A percentile compares a stretch with the other conserved stretches of the same genome.
Conservation (phyloP, 2,113 vertebrate species). For the Ammodytes dubius region DNA sequence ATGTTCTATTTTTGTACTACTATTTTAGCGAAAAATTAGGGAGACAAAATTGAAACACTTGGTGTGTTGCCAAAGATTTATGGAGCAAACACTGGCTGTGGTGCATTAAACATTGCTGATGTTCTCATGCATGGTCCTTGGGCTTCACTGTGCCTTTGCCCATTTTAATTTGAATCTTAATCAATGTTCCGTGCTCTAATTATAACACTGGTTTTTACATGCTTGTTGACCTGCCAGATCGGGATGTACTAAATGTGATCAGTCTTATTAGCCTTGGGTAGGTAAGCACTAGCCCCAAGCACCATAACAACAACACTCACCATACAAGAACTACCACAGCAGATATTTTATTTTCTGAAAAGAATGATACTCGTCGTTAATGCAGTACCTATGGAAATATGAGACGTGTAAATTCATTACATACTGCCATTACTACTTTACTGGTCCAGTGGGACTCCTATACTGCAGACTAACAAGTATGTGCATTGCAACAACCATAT, state of each 20-base stretch:
- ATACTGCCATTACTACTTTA: conserved; percentile 78
- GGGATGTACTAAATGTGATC: conserved; percentile 74
- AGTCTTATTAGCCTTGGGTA: conserved; percentile 68
- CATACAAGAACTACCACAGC: not conserved
- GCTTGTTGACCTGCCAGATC: conserved; percentile 76
- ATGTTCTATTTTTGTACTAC: not conserved
- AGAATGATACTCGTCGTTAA: conserved; percentile 9
- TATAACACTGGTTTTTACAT: conserved; percentile 78
- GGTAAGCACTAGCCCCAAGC: conserved; percentile 47
- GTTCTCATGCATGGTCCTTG: conserved; percentile 54
- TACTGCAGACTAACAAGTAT: conserved; percentile 77
- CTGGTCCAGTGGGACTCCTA: conserved; percentile 76
- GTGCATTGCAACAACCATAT: conserved; percentile 79
- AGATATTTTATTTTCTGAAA: not conserved
- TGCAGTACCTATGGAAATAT: conserved; percentile 70
- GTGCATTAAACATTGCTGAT: conserved; percentile 59
- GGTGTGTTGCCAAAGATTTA: conserved; percentile 26
- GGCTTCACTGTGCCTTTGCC: conserved; percentile 49
- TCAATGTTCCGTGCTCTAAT: conserved; percentile 80
- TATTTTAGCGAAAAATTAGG: not conserved
- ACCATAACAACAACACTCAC: not conserved
- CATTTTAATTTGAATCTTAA: conserved; percentile 80
- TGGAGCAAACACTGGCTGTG: conserved; percentile 36
- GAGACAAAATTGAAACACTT: conserved; percentile 2
- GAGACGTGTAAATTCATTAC: conserved; percentile 66